Evolutionary conservation across 2,113 vertebrate species (phyloP).

Genomic region (Chaetodon trifascialis): DNA sequence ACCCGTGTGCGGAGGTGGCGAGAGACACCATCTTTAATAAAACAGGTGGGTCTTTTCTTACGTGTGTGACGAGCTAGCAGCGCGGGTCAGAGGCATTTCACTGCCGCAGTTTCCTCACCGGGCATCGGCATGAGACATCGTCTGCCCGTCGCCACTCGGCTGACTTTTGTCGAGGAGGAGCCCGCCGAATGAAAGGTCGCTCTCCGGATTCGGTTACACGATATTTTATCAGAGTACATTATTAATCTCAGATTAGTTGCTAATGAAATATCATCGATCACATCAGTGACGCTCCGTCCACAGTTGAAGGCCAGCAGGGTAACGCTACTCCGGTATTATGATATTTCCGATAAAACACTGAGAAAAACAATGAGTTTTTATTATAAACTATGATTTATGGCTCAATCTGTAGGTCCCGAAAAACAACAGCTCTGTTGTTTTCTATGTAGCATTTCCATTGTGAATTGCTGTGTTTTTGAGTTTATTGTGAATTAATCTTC

Average conservation of each 20-base stretch:
- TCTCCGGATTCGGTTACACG: neutral
- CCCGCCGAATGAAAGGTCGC: conserved; percentile 19
- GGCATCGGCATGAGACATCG: conserved; percentile 35
- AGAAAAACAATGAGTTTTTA: neutral
- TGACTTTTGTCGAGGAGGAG: conserved; percentile 7
- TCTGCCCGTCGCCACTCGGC: conserved; percentile 30
- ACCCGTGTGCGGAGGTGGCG: conserved; percentile 57
- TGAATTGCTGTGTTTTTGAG: neutral
- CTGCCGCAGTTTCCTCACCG: conserved; percentile 44
- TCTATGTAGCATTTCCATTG: neutral
- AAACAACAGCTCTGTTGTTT: neutral
- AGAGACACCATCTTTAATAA: conserved; percentile 63
- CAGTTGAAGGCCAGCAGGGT: conserved; percentile 28
- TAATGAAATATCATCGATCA: neutral
- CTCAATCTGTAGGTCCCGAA: neutral
- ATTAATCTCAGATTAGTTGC: neutral
- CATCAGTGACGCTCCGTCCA: neutral
- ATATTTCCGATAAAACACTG: neutral
- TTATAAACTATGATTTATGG: neutral
- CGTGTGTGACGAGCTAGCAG: neutral
- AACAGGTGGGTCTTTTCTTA: conserved; percentile 61
- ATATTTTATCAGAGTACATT: neutral
- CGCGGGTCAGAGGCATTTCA: neutral
- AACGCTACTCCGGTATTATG: neutral
- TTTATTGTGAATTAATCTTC: neutral